Conservation (phyloP, 2,888 invertebrate species). For the Cremastinae sp. region DNA sequence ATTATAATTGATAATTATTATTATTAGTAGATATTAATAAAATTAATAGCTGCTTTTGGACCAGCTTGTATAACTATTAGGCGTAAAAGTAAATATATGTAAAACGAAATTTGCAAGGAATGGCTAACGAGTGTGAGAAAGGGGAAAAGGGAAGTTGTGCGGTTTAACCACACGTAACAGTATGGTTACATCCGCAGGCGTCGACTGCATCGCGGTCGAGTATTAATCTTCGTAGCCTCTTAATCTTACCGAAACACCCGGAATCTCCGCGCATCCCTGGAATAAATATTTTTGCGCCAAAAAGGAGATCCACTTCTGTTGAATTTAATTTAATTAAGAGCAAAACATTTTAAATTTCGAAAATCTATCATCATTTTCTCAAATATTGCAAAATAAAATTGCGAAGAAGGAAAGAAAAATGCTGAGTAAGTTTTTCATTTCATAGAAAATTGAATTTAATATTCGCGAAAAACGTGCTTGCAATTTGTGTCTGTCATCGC, state of each 20-base stretch:
- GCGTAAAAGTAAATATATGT: not conserved
- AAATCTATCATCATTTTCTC: too few relatives aligned
- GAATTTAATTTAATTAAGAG: conserved; percentile 59
- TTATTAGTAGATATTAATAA: too few relatives aligned
- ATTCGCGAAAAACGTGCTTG: too few relatives aligned
- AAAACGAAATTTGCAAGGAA: conserved; percentile 21
- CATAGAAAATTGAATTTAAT: not conserved
- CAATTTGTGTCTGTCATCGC: not conserved
- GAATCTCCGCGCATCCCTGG: conserved; percentile 44
- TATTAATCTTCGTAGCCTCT: conserved; percentile 62
- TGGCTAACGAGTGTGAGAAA: conserved; percentile 23
- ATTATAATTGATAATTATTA: too few relatives aligned
- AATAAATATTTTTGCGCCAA: not conserved
- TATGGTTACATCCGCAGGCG: conserved; percentile 54
- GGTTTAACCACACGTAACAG: conserved; percentile 60
- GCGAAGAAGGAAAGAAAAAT: not conserved
- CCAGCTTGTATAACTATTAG: not conserved
- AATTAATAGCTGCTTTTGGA: not conserved
- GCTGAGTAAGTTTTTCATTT: not conserved
- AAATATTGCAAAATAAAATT: not conserved
- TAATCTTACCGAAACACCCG: conserved; percentile 60
- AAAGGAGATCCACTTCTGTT: conserved; percentile 52
- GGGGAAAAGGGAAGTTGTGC: conserved; percentile 10
- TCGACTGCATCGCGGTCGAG: conserved; percentile 40
- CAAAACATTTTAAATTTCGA: not conserved